These are phyloP conservation scores for Diadophis punctatus DNA, from an alignment of 2,113 vertebrate species.

Conservation along the genomic window DNA sequence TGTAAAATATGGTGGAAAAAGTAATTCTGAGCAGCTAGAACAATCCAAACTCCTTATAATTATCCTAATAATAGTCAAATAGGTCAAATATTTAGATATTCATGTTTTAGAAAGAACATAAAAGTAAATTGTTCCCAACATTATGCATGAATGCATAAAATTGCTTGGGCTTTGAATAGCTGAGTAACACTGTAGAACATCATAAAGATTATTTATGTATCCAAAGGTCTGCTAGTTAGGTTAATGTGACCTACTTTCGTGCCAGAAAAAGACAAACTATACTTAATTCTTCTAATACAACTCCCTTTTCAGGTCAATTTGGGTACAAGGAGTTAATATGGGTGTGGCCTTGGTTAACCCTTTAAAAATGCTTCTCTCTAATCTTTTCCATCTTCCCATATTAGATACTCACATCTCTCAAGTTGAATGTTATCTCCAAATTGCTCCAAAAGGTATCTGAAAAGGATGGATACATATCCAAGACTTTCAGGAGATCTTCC, in stretches of 20 bases:
- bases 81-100: neutral
- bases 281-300: neutral
- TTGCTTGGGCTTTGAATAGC: neutral
- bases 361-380: neutral
- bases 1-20: neutral
- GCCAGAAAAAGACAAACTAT: neutral
- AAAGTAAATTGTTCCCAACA: neutral
- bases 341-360: neutral
- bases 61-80: neutral
- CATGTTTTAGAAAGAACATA: neutral
- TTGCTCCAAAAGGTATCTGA: constrained; percentile 92
- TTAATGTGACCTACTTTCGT: neutral
- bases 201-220: neutral
- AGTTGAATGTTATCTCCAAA: constrained; percentile 95
- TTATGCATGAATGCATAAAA: neutral
- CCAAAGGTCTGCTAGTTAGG: neutral
- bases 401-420: constrained; percentile 87
- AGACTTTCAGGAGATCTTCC: constrained; percentile 90
- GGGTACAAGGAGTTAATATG: neutral
- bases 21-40: neutral
- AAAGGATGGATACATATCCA: constrained; percentile 97
- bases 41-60: neutral
- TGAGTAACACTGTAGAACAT: neutral
- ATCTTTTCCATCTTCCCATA: neutral
- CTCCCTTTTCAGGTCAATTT: neutral